Evolutionary conservation across 2,113 vertebrate species (phyloP).

Genomic region (Tupaia tana): DNA sequence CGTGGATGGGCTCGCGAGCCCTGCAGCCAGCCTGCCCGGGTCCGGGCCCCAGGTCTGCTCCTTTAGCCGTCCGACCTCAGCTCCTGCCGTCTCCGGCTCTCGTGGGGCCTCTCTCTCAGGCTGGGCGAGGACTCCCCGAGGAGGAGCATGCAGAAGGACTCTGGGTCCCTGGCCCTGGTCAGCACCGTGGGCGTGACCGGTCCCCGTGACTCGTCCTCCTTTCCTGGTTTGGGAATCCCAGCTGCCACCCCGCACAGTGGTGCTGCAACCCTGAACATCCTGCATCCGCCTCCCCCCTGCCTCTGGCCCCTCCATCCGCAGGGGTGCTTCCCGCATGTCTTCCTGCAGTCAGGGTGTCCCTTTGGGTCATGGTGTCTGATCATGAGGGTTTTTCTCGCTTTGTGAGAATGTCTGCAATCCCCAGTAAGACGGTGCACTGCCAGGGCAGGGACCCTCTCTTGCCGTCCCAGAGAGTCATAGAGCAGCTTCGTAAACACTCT

Average conservation of each 20-base stretch:
- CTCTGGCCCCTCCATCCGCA: fast-evolving
- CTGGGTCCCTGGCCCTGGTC: not conserved
- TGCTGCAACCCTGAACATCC: not conserved
- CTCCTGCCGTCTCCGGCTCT: not conserved
- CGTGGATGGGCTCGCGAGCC: fast-evolving
- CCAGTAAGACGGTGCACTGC: not conserved
- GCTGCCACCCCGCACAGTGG: not conserved
- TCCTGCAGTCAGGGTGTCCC: not conserved
- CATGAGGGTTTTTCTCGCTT: not conserved
- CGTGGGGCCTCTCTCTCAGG: not conserved
- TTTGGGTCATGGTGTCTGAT: not conserved
- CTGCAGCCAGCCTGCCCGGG: not conserved
- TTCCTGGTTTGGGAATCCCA: not conserved
- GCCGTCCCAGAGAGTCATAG: not conserved
- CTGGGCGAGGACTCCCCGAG: too few species aligned
- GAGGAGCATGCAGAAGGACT: not conserved
- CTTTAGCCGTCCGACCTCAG: not conserved
- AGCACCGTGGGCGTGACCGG: not conserved
- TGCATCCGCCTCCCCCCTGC: not conserved
- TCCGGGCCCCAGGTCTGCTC: not conserved
- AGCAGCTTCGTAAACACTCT: not conserved
- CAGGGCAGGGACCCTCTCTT: not conserved
- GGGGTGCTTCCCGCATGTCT: not conserved
- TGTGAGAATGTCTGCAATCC: not conserved
- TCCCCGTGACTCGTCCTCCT: not conserved